Base-by-base conservation (phyloP, 2,888 invertebrate species). In the Dryomyza anilis region DNA sequence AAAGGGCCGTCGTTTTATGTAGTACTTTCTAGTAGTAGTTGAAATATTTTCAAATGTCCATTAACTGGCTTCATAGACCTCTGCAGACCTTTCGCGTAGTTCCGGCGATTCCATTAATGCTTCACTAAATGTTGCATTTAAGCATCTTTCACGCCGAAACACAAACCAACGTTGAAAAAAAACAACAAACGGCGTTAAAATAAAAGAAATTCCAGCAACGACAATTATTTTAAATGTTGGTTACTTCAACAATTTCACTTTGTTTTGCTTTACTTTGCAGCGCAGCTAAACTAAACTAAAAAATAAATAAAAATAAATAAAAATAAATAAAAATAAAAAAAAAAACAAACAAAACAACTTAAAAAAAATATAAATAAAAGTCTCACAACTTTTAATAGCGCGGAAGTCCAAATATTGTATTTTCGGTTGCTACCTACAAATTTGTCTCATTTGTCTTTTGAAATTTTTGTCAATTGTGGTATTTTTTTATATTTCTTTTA, bases 241-340 rank as follows among this genome's bases (percentile, higher is more conserved):
- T 25, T 21, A 23, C 48, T 23, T 21, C 48, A 50, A 10, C 23
- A 50, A 50, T 50, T 50, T 50, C 48, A 50, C 48, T 50, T 50
- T 50, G 48, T 50, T 14, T n/a, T 7, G 39, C 39, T 36, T 48
- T 52, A 45, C 19, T 25, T 27, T n/a, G n/a, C n/a, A n/a, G n/a
- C n/a, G 12, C n/a, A 33, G 8, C 36, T 60, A 29, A 64, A 60
- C 57, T 57, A 46, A 68, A 70, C 65, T 67, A 67, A 65, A 64
- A 64, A 65, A 70, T n/a, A 39, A 39, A 39, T n/a, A 14, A 33
- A 33, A 33, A 33, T 33, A 33, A 33, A 33, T 8, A 14, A 39
- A 12, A 2, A 39, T n/a, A 39, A 39, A 7, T 8, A 33, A 7
- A 12, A 33, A 33, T 8, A 7, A 33, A 39, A 39, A 3, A 39